Base-by-base conservation (phyloP, 1,140 invertebrate genomes). In the Diabrotica virgifera region DNA sequence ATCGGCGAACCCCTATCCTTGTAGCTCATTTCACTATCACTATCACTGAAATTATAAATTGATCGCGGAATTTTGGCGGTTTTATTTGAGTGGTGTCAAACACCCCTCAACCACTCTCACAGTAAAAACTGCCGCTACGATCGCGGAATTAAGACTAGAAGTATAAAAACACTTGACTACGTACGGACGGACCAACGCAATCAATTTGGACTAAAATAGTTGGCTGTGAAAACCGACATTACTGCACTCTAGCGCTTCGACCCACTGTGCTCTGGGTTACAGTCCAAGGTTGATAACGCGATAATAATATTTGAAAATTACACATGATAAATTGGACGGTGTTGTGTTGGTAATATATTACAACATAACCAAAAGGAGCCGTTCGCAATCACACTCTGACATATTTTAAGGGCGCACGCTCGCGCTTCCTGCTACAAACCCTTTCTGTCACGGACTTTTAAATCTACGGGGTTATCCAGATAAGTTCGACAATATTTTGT, bases 1-100 rank as follows among this genome's bases (percentile, higher is more conserved):
- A 78, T 76, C 12, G 78, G 78, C 68, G 78, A 79, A 59, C 74
- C 71, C 53, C 77, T 70, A 68, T 79, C 78, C 70, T 78, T 78
- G 71, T 76, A 78, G 70, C 77, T 78, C 78, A 79, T 79, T 72
- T 78, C 77, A 78, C 77, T 78, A 65, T 78, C 76, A 78, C 76
- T 77, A 69, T 78, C 76, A 78, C 76, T 78, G 59, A 77, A 77
- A 73, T 77, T 76, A 69, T 76, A 77, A 63, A 71, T 73, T 72
- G 75, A 75, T 66, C 75, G 75, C 75, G 76, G 76, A 78, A 78
- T 78, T 76, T 78, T 78, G 76, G 67, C 70, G 70, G 72, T 65
- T 74, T 76, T 68, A 59, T 68, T 70, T 69, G 68, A 73, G 71
- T 69, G 71, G 75, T 68, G 68, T 63, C 38, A 56, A 12, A 66